A percentile compares a stretch with the other conserved stretches of the same genome.
phyloP scores from a whole-genome alignment of 2,797 vertebrate genomes.

The Gymnoscopelus microlampas region DNA sequence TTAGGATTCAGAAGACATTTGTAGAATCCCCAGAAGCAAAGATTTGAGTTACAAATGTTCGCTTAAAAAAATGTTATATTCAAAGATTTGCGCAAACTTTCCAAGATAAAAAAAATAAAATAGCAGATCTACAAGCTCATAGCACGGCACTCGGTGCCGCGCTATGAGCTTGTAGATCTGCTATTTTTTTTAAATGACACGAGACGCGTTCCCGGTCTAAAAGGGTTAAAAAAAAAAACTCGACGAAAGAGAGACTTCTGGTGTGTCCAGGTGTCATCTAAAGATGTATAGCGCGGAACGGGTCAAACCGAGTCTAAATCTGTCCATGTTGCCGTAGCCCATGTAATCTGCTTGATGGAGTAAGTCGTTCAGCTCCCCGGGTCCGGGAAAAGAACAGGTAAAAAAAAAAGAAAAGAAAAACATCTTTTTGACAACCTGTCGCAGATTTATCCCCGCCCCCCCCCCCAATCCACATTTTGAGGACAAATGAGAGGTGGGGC shows the following conservation, averaged over 20 bases:
- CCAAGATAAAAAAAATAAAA: too few species aligned
- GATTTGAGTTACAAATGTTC: too few species aligned
- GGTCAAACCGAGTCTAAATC: conserved; percentile 54
- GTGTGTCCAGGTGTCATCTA: background rate
- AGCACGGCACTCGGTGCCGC: too few species aligned
- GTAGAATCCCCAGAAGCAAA: too few species aligned
- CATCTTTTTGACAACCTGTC: conserved; percentile 52
- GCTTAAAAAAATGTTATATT: too few species aligned
- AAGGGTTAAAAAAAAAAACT: too few species aligned
- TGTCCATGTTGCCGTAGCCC: conserved; percentile 15
- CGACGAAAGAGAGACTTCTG: conserved; percentile 16
- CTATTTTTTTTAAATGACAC: too few species aligned
- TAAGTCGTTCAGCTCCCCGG: conserved; percentile 35
- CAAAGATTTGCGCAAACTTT: too few species aligned
- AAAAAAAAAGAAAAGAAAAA: conserved; percentile 40
- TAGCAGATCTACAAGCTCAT: too few species aligned
- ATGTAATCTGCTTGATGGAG: conserved; percentile 59
- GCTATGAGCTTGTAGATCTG: too few species aligned
- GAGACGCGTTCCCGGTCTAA: too few species aligned
- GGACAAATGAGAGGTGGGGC: conserved; percentile 23
- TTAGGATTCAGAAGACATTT: too few species aligned
- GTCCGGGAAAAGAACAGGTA: conserved; percentile 11
- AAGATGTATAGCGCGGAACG: conserved; percentile 22
- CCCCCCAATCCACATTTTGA: conserved; percentile 18
- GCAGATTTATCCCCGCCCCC: conserved; percentile 58